Evolutionary conservation across 2,113 vertebrate genomes (phyloP).

Genomic region (Grammomys surdaster): DNA sequence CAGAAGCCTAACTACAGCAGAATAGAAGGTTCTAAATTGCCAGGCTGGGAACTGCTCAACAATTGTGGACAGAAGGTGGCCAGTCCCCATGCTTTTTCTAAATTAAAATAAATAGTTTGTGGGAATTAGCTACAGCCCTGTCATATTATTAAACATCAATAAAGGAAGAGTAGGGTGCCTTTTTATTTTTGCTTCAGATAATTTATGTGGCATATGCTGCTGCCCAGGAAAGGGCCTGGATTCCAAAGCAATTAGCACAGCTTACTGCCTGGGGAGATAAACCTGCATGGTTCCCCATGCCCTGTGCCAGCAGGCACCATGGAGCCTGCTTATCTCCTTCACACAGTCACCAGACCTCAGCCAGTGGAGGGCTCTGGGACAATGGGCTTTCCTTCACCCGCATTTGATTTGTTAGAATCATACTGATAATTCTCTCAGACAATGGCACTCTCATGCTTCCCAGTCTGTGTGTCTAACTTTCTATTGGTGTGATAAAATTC

Average conservation of each 20-base stretch:
- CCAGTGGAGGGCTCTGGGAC: background rate
- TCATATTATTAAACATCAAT: slow-evolving; percentile 73
- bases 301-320: slow-evolving; percentile 68
- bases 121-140: slow-evolving; percentile 62
- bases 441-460: background rate
- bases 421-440: background rate
- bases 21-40: background rate
- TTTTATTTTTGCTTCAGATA: slow-evolving; percentile 72
- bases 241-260: slow-evolving; percentile 84
- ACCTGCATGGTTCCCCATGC: background rate
- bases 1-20: background rate
- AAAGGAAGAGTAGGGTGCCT: slow-evolving; percentile 18
- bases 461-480: background rate
- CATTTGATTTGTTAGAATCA: slow-evolving; percentile 48
- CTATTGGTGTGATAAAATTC: background rate
- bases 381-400: slow-evolving; percentile 31
- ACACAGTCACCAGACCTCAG: slow-evolving; percentile 13
- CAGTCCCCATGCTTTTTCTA: slow-evolving; percentile 48
- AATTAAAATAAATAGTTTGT: slow-evolving; percentile 75
- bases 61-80: background rate
- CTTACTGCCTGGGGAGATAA: slow-evolving; percentile 80
- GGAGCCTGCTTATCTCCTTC: slow-evolving; percentile 75
- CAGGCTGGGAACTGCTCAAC: background rate
- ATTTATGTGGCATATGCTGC: slow-evolving; percentile 67
- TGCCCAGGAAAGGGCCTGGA: slow-evolving; percentile 55